Conservation (phyloP, 2,113 vertebrate genomes). For the Rostratula benghalensis region DNA sequence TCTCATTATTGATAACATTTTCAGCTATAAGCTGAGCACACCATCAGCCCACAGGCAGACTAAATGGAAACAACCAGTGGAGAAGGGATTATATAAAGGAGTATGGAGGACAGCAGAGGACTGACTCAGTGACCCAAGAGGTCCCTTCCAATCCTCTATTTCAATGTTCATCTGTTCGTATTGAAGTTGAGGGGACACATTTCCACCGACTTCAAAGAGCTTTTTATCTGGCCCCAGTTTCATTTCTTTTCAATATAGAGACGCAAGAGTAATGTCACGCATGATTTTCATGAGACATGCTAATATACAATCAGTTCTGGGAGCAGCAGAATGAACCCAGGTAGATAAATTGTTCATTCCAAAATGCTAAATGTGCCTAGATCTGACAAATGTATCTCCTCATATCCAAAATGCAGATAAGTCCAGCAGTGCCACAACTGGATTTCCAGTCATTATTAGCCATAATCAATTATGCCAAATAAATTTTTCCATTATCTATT, state of each 20-base stretch:
- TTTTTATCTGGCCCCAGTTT: not conserved
- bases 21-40: not conserved
- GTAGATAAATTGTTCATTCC: slow-evolving; percentile 17
- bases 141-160: not conserved
- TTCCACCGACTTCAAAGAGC: slow-evolving; percentile 16
- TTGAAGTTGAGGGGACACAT: slow-evolving; percentile 38
- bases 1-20: not conserved
- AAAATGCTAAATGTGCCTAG: slow-evolving; percentile 12
- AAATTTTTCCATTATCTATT: not conserved
- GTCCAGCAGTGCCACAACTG: not conserved
- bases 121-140: slow-evolving; percentile 3
- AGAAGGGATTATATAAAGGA: not conserved
- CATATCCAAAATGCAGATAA: not conserved
- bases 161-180: not conserved
- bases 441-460: not conserved
- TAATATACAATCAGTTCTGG: slow-evolving; percentile 30
- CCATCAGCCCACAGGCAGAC: not conserved
- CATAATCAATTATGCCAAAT: not conserved
- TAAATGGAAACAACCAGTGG: not conserved
- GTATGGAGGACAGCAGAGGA: not conserved
- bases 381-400: not conserved
- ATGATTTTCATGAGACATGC: slow-evolving; percentile 41
- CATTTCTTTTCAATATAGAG: slow-evolving; percentile 48
- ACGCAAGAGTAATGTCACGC: slow-evolving; percentile 32
- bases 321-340: slow-evolving; percentile 33